Base-by-base conservation (phyloP, 2,797 vertebrate genomes). In the Pampus argenteus region DNA sequence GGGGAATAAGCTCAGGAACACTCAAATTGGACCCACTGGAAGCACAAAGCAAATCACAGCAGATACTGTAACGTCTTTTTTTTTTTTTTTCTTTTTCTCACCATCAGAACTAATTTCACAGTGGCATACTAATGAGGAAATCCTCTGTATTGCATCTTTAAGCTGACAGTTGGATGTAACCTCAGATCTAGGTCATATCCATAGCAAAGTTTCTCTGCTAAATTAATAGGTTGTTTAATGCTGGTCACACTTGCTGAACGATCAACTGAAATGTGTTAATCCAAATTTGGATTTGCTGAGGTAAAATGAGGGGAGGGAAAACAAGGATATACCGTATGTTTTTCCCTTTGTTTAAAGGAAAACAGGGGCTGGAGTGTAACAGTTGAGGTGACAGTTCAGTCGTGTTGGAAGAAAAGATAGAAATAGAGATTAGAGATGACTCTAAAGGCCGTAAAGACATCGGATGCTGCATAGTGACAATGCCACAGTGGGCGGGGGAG, bases 41-140 rank as follows among this genome's bases (percentile, higher is more conserved):
- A 83, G 73, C 56, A 78, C 68, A 90, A 86, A 86, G 72, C 23
- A 80, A 84, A 83, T 83, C 74, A 83, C 70, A 67, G 71, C 60
- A 78, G 70, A 73, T 66, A 52, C 20, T 63, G 63, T 42, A 78
- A 74, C 52, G 57, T 69, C 60, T 58, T 42, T 58, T 44, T 57
- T 38, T 23, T 23, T 55, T 18, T 56, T 3, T 23, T 11, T 44
- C 9, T 6, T 28, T 28, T 44, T 34, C 66, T 38, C 36, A 20
- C 38, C 47, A 60, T 86, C 66, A 72, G 74, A 82, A 76, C 78
- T 84, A 78, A 89, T 93, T 91, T 90, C 87, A 84, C 82, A 78
- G 75, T 36, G 59, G 66, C 51, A 54, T 57, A 56, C 85, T 88
- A 89, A 89, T 86, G 80, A 90, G 82, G 76, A 86, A 82, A 82